A percentile compares a stretch with the other conserved stretches of the same genome.
Conservation (phyloP, 2,113 vertebrate genomes). For the Platysteira castanea region DNA sequence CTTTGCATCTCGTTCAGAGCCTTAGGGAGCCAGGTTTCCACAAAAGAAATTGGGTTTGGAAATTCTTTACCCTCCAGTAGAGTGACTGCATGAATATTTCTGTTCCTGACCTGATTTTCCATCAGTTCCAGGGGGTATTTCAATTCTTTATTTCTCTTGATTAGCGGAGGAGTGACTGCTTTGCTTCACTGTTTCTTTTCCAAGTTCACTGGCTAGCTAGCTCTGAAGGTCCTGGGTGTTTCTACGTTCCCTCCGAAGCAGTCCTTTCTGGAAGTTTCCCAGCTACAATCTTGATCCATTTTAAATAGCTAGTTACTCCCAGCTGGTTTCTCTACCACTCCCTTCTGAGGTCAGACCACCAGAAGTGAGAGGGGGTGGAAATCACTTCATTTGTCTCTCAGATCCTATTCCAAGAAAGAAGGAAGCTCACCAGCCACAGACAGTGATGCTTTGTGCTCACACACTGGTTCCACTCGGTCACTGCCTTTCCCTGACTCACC, state of each 20-base stretch:
- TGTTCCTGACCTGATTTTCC: constrained; percentile 47
- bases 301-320: background rate
- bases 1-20: constrained; percentile 17
- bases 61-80: constrained; percentile 35
- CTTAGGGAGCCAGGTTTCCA: constrained; percentile 49
- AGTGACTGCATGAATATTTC: background rate
- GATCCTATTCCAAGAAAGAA: background rate
- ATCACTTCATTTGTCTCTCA: background rate
- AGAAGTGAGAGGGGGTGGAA: background rate
- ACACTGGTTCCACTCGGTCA: background rate
- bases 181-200: constrained; percentile 21
- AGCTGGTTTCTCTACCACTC: constrained; percentile 10
- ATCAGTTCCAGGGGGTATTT: constrained; percentile 17
- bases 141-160: constrained; percentile 21
- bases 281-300: background rate
- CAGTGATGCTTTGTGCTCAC: background rate
- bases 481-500: background rate
- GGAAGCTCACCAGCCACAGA: background rate
- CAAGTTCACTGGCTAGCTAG: background rate
- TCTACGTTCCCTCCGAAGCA: background rate
- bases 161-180: background rate
- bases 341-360: constrained; percentile 33
- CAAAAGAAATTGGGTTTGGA: constrained; percentile 47
- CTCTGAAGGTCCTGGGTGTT: constrained; percentile 38
- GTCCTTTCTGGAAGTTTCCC: background rate